phyloP scores from a whole-genome alignment of 1,140 invertebrate genomes.

The Saccostrea cuccullata region DNA sequence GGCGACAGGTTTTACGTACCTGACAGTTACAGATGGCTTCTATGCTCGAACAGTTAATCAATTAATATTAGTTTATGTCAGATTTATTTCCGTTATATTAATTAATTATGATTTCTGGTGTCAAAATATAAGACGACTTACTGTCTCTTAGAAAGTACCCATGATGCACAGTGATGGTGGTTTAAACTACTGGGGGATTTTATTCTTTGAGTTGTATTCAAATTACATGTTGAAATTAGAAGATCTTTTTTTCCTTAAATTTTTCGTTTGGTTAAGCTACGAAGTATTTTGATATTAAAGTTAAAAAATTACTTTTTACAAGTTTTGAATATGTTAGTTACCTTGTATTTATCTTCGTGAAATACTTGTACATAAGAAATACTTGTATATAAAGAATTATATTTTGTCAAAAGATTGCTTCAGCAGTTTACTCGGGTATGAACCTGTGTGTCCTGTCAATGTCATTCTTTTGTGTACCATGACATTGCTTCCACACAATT shows the following conservation, averaged over 20 bases:
- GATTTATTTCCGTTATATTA: conserved; percentile 19
- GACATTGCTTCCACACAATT: conserved; percentile 11
- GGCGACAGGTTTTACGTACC: conserved; percentile 4
- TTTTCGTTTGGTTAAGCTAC: too few species aligned
- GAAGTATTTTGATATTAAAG: too few species aligned
- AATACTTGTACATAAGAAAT: too few species aligned
- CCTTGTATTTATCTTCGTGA: too few species aligned
- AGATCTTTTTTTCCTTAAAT: too few species aligned
- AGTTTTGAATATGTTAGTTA: too few species aligned
- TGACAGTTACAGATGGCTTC: conserved; percentile 16
- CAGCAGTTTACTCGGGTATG: neutral
- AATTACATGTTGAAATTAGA: neutral
- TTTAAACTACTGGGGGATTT: neutral
- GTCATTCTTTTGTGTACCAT: conserved; percentile 10
- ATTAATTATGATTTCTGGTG: conserved; percentile 6
- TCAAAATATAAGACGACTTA: conserved; percentile 3
- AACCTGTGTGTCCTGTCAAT: neutral
- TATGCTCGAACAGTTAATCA: neutral
- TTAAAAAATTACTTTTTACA: too few species aligned
- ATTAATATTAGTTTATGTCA: conserved; percentile 35
- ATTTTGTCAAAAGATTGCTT: neutral
- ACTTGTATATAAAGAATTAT: neutral
- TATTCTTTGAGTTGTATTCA: neutral
- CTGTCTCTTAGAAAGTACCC: too few species aligned
- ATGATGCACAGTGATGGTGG: neutral